Evolutionary conservation across 2,888 invertebrate genomes (phyloP).

Genomic region (Pecten maximus): DNA sequence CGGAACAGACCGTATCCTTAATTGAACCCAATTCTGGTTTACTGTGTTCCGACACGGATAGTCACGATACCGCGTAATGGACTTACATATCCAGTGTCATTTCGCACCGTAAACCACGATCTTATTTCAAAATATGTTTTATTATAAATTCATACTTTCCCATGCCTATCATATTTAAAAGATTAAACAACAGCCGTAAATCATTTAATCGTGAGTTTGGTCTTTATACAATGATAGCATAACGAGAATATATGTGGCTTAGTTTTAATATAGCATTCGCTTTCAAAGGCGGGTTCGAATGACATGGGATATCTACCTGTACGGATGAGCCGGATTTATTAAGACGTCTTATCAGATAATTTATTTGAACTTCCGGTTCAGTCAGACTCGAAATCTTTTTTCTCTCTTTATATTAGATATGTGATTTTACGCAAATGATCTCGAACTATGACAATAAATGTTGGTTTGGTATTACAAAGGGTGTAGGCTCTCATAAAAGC

Average conservation of each 20-base stretch:
- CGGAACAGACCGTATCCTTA: background rate
- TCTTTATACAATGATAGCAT: background rate
- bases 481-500: background rate
- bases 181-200: slow-evolving; percentile 14
- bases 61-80: background rate
- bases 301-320: background rate
- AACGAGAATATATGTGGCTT: background rate
- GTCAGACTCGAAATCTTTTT: background rate
- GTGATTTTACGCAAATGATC: background rate
- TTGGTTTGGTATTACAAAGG: background rate
- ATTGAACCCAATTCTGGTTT: slow-evolving; percentile 11
- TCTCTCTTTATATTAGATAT: background rate
- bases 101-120: slow-evolving; percentile 2
- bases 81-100: background rate
- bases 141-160: slow-evolving; percentile 13
- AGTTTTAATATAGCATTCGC: background rate
- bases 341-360: background rate
- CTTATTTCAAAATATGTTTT: background rate
- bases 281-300: background rate
- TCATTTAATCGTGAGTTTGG: background rate
- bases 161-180: slow-evolving; percentile 31
- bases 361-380: slow-evolving; percentile 16
- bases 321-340: background rate
- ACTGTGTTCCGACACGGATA: background rate
- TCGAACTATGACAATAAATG: background rate